Evolutionary conservation across 2,888 invertebrate species (phyloP).

Genomic region (Leptopilina drosophilae): DNA sequence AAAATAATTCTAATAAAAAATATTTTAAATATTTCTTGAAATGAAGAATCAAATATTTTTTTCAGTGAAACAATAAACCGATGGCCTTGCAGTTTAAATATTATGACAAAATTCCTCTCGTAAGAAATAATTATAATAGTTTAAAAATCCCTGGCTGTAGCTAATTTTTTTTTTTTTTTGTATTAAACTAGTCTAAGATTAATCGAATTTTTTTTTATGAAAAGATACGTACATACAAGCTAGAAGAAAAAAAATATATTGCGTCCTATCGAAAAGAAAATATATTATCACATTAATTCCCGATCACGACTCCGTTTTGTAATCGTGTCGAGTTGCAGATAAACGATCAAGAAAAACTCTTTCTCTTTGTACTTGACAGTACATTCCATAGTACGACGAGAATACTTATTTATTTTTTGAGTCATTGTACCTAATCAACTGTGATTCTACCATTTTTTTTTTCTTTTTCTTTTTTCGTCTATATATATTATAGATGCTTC

Average conservation of each 20-base stretch:
- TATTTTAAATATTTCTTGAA: no score
- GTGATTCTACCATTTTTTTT: conserved; percentile 33
- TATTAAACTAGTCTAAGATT: conserved; percentile 68
- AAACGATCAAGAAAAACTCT: background rate
- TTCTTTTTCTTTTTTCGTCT: background rate
- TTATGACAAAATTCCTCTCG: background rate
- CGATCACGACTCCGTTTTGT: background rate
- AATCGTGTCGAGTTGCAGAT: background rate
- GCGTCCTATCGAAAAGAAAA: background rate
- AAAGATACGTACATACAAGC: conserved; percentile 17
- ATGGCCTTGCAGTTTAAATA: conserved; percentile 15
- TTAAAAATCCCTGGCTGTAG: conserved; percentile 2
- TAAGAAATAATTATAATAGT: conserved; percentile 3
- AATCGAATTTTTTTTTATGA: background rate
- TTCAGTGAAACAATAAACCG: background rate
- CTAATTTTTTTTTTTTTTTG: conserved; percentile 57
- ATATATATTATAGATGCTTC: conserved; percentile 18
- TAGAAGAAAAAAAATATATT: conserved; percentile 9
- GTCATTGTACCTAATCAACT: conserved; percentile 25
- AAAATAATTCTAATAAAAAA: no score
- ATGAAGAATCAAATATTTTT: no score
- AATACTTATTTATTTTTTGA: conserved; percentile 30
- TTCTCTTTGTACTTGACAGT: conserved; percentile 30
- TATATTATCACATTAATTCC: background rate
- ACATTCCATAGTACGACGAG: conserved; percentile 28